Base-by-base conservation (phyloP, 1,140 invertebrate species). In the Proctacanthus coquilletti region DNA sequence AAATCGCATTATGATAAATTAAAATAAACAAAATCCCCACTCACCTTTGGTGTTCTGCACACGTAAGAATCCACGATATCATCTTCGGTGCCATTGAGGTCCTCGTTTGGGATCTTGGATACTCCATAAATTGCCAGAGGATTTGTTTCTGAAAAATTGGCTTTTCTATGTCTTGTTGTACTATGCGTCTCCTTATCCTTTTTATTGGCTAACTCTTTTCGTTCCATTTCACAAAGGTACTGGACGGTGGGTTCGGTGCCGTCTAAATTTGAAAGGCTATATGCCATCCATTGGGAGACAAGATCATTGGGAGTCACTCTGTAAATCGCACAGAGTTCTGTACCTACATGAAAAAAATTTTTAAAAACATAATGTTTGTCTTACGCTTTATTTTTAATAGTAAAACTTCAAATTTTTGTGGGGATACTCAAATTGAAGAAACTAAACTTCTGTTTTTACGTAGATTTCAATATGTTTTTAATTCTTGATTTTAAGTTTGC, bases 231-330 rank as follows among this genome's bases (percentile, higher is more conserved):
- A 36, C 65, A 59, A 20, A 78, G 59, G 46, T 65, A 61, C 17
- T 69, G 65, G 14, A 66, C 36, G 33, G 65, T 69, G 14, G 73
- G 73, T 18, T 68, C 55, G 0, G 65, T 66, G 13, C 70, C 69
- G 39, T 69, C 63, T 38, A 72, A 57, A 50, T 72, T 50, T 10
- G 73, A 74, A 38, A 74, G 54, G 45, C 70, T 71, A 44, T 68
- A 77, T 10, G 74, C 73, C 62, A 72, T 69, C 74, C 74, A 78
- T 61, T 69, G 65, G 48, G 76, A 73, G 38, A 70, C 71, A 45
- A 76, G 70, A 49, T 72, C 70, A 51, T 73, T 71, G 34, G 73
- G 68, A 40, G 45, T 40, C n/a, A 77, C 52, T 49, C 65, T 58
- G 44, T 74, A 68, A 35, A 58, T 56, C 40, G 64, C 51, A 46